phyloP scores from a whole-genome alignment of 2,797 vertebrate species.

The Lithobates sylvaticus region DNA sequence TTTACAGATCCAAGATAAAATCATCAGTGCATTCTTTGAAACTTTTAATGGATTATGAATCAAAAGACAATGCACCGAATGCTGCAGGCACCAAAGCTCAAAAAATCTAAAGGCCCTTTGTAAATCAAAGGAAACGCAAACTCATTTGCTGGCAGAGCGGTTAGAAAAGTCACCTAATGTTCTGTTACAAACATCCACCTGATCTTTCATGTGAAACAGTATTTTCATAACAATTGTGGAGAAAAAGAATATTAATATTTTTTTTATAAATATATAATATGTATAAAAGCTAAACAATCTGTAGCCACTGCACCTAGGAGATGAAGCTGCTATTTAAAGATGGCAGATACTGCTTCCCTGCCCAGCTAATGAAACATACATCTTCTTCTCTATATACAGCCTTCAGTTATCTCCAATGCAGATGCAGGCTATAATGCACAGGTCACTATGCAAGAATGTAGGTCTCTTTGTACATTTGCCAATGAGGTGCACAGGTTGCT shows the following conservation, averaged over 20 bases:
- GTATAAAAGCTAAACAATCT: no score
- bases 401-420: no score
- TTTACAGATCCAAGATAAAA: neutral
- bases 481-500: no score
- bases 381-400: no score
- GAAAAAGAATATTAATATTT: neutral
- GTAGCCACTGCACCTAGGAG: no score
- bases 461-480: no score
- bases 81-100: constrained; percentile 16
- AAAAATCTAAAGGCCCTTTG: neutral
- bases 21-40: constrained; percentile 7
- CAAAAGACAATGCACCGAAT: constrained; percentile 25
- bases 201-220: neutral
- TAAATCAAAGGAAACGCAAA: constrained; percentile 15
- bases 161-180: constrained; percentile 20
- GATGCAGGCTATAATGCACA: no score
- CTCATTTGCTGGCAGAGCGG: constrained; percentile 8
- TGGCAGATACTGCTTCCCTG: no score
- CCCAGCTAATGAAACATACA: no score
- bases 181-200: constrained; percentile 3
- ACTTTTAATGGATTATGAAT: constrained; percentile 40
- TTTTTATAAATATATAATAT: neutral
- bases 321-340: no score
- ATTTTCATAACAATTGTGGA: neutral
- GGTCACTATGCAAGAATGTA: no score